phyloP scores from a whole-genome alignment of 2,888 invertebrate genomes.

The Sarcophaga caerulescens region DNA sequence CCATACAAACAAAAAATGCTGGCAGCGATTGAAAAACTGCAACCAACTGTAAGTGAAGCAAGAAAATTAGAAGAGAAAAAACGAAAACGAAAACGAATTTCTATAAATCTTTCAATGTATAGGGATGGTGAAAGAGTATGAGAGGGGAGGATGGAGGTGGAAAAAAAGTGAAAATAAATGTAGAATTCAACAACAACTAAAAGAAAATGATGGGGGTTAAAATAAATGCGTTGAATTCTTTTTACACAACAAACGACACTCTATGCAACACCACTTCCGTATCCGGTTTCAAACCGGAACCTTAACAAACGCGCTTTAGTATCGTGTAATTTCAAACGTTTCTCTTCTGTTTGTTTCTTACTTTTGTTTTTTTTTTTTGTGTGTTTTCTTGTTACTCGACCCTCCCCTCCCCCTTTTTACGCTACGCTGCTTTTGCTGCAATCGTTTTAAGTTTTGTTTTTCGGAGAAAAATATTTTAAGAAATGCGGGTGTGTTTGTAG shows the following conservation, averaged over 20 bases:
- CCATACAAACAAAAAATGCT: neutral
- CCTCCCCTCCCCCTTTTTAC: neutral
- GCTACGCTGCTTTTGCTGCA: neutral
- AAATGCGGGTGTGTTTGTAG: neutral
- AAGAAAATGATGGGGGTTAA: constrained; percentile 40
- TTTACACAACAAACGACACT: constrained; percentile 63
- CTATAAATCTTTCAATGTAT: neutral
- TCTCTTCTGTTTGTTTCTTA: neutral
- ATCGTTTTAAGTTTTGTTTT: constrained; percentile 35
- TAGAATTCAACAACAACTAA: constrained; percentile 28
- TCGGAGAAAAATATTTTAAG: neutral
- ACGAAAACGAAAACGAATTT: constrained; percentile 34
- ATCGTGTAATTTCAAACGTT: constrained; percentile 43
- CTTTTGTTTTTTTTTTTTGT: neutral
- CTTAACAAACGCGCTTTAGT: constrained; percentile 64
- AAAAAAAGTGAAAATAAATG: constrained; percentile 4
- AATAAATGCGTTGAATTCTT: constrained; percentile 19
- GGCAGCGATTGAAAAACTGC: constrained; percentile 3
- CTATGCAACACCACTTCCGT: constrained; percentile 64
- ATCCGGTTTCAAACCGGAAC: constrained; percentile 67
- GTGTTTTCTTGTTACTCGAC: neutral
- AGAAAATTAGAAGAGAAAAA: constrained; percentile 22
- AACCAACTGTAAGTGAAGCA: constrained; percentile 46
- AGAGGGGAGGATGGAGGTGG: neutral
- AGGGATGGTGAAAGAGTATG: too few relatives aligned